Percentiles rank a stretch among this genome's conserved stretches.
These are phyloP conservation scores for Drosophila austrosaltans DNA, from an alignment of 2,888 invertebrate genomes.

Conservation along the genomic window DNA sequence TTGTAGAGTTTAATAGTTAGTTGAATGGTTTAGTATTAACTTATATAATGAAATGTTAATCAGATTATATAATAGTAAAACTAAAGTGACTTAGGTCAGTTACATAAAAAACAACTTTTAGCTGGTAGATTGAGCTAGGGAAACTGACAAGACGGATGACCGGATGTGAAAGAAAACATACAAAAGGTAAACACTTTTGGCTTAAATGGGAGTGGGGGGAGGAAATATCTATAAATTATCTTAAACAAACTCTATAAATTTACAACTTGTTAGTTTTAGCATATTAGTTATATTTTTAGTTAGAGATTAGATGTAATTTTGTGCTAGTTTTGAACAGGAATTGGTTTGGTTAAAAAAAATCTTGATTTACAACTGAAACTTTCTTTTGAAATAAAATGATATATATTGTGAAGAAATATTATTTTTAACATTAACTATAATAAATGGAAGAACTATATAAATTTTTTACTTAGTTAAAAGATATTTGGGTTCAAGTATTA, in stretches of 20 bases:
- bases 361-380: no score
- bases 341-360: no score
- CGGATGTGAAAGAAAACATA: conserved; percentile 1
- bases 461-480: no score
- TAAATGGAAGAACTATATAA: no score
- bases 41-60: conserved; percentile 45
- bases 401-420: no score
- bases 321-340: neutral
- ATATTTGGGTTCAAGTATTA: no score
- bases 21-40: conserved; percentile 4
- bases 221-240: neutral
- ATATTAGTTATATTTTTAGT: neutral
- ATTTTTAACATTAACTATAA: no score
- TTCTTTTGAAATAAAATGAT: no score
- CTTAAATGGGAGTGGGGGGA: neutral
- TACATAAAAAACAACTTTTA: conserved; percentile 49
- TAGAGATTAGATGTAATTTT: neutral
- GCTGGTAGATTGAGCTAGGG: neutral
- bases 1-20: conserved; percentile 18
- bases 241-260: neutral
- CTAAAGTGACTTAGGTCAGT: conserved; percentile 66
- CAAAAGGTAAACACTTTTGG: neutral
- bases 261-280: neutral
- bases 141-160: neutral
- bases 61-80: conserved; percentile 39